Conservation (phyloP, 2,113 vertebrate species). For the Caranx ignobilis region DNA sequence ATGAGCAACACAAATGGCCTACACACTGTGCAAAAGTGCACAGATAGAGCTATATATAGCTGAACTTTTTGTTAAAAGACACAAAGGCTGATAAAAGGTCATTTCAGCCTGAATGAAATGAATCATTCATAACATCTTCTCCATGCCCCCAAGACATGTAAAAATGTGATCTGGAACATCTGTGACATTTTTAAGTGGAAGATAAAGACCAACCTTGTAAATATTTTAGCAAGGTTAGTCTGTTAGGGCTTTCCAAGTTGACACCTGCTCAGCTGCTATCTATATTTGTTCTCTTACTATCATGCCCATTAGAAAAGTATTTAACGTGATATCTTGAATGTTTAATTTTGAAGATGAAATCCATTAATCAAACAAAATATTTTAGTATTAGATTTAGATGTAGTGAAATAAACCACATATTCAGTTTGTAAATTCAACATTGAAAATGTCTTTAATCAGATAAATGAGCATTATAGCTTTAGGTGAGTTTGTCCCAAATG, state of each 20-base stretch:
- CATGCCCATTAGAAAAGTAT: too few species aligned
- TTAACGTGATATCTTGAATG: too few species aligned
- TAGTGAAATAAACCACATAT: not conserved
- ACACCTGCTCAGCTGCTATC: not conserved
- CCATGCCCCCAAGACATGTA: not conserved
- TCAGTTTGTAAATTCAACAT: not conserved
- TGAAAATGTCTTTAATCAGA: not conserved
- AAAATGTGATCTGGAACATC: slow-evolving; percentile 5
- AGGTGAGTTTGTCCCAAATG: not conserved
- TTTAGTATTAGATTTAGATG: too few species aligned
- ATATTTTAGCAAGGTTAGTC: not conserved
- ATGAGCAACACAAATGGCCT: slow-evolving; percentile 11
- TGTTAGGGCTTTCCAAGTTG: not conserved
- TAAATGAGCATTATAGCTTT: not conserved
- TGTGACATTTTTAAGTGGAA: not conserved
- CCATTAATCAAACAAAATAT: not conserved
- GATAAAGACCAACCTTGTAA: not conserved
- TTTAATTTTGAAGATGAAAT: not conserved
- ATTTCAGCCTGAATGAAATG: not conserved
- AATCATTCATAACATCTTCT: not conserved
- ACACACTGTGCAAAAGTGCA: not conserved
- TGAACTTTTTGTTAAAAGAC: slow-evolving; percentile 23
- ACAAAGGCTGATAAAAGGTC: slow-evolving; percentile 38
- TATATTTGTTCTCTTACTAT: not conserved
- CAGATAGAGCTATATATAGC: slow-evolving; percentile 20